A percentile compares a stretch with the other conserved stretches of the same genome.
phyloP scores from a whole-genome alignment of 2,797 vertebrate genomes.

The Poecilia picta region DNA sequence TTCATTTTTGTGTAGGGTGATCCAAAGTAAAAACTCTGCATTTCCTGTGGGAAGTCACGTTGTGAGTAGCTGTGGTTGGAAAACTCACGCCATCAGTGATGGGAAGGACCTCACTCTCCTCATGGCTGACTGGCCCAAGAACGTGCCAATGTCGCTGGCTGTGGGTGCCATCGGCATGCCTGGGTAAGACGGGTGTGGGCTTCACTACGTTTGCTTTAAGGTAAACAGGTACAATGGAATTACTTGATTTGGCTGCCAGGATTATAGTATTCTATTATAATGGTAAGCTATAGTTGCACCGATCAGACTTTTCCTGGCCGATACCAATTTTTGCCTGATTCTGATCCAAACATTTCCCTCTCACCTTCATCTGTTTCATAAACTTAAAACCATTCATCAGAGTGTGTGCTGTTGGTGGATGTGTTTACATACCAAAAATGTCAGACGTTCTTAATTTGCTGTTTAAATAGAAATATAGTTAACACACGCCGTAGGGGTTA shows the following conservation, averaged over 20 bases:
- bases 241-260: not conserved
- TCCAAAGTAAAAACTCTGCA: slow-evolving; percentile 86
- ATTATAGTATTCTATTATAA: not conserved
- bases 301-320: not conserved
- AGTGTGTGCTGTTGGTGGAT: not conserved
- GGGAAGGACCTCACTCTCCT: slow-evolving; percentile 79
- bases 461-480: not conserved
- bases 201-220: not conserved
- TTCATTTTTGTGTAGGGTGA: slow-evolving; percentile 73
- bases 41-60: slow-evolving; percentile 83
- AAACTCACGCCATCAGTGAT: slow-evolving; percentile 83
- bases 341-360: not conserved
- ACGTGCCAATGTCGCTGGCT: slow-evolving; percentile 84
- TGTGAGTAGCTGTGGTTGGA: slow-evolving; percentile 83
- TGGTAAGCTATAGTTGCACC: not conserved
- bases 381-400: not conserved
- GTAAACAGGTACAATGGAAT: not conserved
- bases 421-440: not conserved
- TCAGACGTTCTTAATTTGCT: not conserved
- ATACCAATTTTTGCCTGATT: not conserved
- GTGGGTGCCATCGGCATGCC: slow-evolving; percentile 91
- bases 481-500: not conserved
- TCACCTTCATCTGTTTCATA: not conserved
- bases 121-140: slow-evolving; percentile 83
- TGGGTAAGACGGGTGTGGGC: slow-evolving; percentile 79